Conservation (phyloP, 2,113 vertebrate species). For the Mus pahari region DNA sequence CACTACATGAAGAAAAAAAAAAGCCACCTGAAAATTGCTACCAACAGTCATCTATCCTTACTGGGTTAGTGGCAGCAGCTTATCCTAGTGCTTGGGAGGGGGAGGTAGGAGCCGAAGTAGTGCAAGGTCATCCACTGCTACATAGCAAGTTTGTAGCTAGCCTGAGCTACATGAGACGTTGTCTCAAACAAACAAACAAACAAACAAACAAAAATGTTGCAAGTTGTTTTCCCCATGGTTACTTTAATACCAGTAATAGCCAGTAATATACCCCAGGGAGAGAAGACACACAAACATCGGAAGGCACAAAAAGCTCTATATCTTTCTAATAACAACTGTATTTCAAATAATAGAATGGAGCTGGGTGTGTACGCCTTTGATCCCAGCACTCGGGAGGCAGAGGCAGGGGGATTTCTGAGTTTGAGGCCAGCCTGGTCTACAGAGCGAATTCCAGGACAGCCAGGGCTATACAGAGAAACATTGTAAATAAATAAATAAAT, state of each 20-base stretch:
- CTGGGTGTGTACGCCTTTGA: too few relatives aligned
- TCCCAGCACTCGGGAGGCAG: too few relatives aligned
- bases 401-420: too few relatives aligned
- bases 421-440: too few relatives aligned
- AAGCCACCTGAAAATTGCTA: background rate
- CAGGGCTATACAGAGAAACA: too few relatives aligned
- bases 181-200: background rate
- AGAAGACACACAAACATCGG: background rate
- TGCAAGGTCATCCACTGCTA: background rate
- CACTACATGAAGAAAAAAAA: background rate
- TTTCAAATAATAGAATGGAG: too few relatives aligned
- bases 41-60: background rate
- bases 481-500: too few relatives aligned
- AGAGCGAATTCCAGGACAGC: too few relatives aligned
- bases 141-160: background rate
- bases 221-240: slow-evolving; percentile 35
- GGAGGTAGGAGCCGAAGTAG: background rate
- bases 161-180: background rate
- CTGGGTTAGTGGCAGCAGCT: background rate
- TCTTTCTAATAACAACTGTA: slow-evolving; percentile 1
- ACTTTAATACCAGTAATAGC: slow-evolving; percentile 47
- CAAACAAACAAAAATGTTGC: too few relatives aligned
- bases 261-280: background rate
- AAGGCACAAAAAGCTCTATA: slow-evolving; percentile 13
- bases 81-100: background rate